Evolutionary conservation across 2,888 invertebrate genomes (phyloP).

Genomic region (Eustalomyia histrio): DNA sequence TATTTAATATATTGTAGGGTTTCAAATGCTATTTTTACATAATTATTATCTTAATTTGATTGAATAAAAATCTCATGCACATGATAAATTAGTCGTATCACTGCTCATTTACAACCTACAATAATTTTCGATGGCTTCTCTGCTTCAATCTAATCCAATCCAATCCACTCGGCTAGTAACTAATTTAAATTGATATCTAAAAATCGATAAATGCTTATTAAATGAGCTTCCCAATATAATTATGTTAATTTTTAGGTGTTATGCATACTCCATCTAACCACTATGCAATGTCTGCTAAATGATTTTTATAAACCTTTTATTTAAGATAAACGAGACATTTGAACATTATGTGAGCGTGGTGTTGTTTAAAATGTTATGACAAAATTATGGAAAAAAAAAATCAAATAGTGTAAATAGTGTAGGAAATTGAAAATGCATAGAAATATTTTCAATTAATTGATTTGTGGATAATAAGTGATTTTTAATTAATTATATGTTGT

Average conservation of each 20-base stretch:
- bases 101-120: not conserved
- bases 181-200: not conserved
- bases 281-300: not conserved
- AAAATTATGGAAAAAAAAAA: not conserved
- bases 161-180: not conserved
- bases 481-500: too few species aligned
- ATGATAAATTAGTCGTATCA: not conserved
- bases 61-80: not conserved
- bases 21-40: not conserved
- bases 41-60: not conserved
- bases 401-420: not conserved
- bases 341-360: not conserved
- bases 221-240: slow-evolving; percentile 33
- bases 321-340: slow-evolving; percentile 1
- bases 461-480: not conserved
- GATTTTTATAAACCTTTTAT: slow-evolving; percentile 7
- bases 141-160: not conserved
- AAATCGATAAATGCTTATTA: slow-evolving; percentile 24
- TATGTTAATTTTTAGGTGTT: slow-evolving; percentile 30
- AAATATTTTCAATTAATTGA: not conserved
- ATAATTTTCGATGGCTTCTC: not conserved
- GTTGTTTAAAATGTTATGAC: not conserved
- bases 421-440: not conserved
- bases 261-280: not conserved
- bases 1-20: not conserved